Base-by-base conservation (phyloP, 2,888 invertebrate genomes). In the Xylota segnis region DNA sequence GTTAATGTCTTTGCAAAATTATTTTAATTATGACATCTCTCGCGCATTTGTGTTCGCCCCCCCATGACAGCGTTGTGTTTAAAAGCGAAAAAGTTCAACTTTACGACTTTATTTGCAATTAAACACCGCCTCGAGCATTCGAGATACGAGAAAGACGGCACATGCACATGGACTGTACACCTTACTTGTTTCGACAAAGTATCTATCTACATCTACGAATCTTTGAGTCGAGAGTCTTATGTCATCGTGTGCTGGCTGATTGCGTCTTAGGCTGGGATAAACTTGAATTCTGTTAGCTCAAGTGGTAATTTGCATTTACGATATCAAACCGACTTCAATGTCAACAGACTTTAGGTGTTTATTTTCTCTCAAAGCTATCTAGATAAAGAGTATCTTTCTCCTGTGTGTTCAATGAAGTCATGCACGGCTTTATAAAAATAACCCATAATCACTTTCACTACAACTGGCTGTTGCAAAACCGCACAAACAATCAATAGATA, bases 11-110 rank as follows among this genome's bases (percentile, higher is more conserved):
- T 66, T 23, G 23, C 1, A 12, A 65, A 81, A 81, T 74, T 68
- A 74, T 81, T n/a, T 81, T 68, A 81, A 81, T 81, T 66, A 81
- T 81, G 81, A 81, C 59, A 74, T 68, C 16, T 63, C 23, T 63
- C 66, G n/a, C 18, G 52, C 61, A 16, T 5, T 47, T 14, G 10
- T 16, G 9, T 37, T 18, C 10, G 6, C 14, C n/a, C 7, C 0
- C 16, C 2, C 9, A 10, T 45, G 12, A 1, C 12, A 16, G 47
- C 18, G 5, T 9, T 45, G 18, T 12, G n/a, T 65, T 12, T n/a
- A 14, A n/a, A 29, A 43, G 47, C 34, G 59, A 47, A 59, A 59
- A 59, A 47, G 47, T 47, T 58, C 14, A 59, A 47, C 50, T 66
- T 68, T 68, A 68, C 40, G 59, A 50, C 65, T 56, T 27, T 32